Percentiles rank a stretch among this genome's conserved stretches.
Conservation (phyloP, 1,140 invertebrate species). For the Ridgeia piscesae region DNA sequence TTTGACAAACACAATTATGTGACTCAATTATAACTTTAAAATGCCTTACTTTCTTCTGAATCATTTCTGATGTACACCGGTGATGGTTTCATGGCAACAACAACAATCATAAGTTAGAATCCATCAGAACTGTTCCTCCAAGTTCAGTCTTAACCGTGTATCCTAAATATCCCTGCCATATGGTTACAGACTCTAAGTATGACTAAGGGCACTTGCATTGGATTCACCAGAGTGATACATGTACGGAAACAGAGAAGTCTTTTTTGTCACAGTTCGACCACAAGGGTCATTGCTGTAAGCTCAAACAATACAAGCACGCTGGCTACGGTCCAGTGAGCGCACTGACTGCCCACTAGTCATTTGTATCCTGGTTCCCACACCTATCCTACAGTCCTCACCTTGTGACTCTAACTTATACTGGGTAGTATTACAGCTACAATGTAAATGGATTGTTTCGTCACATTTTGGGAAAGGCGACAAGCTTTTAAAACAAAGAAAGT, state of each 20-base stretch:
- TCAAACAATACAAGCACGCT: not conserved
- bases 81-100: not conserved
- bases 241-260: not conserved
- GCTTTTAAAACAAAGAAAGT: not conserved
- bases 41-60: not conserved
- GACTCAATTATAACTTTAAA: not conserved
- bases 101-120: not conserved
- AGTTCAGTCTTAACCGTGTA: not conserved
- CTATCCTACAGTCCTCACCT: not conserved
- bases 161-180: not conserved
- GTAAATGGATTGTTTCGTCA: not conserved
- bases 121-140: not conserved
- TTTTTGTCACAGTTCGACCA: not conserved
- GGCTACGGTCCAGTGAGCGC: not conserved
- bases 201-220: not conserved
- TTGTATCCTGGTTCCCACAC: not conserved
- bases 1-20: not conserved
- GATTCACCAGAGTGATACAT: not conserved
- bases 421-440: not conserved
- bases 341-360: not conserved
- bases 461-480: not conserved
- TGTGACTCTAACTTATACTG: not conserved
- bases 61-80: not conserved
- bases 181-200: not conserved
- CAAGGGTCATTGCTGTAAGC: not conserved